Conservation (phyloP, 2,113 vertebrate species). For the Tylochromis polylepis region DNA sequence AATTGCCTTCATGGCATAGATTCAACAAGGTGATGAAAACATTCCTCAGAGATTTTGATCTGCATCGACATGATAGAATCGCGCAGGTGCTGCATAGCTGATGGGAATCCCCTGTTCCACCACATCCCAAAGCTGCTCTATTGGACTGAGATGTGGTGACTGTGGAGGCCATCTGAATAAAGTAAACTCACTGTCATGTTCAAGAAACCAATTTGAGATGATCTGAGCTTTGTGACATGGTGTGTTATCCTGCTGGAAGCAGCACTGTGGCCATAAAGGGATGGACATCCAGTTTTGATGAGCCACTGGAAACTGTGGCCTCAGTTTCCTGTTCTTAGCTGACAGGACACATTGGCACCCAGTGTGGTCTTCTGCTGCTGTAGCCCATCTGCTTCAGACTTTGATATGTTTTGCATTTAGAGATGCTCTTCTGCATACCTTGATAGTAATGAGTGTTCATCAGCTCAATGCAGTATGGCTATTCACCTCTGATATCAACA, state of each 20-base stretch:
- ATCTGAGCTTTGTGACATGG: background rate
- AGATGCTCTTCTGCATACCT: background rate
- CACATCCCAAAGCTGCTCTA: background rate
- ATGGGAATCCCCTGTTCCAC: background rate
- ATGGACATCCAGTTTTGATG: background rate
- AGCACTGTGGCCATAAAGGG: background rate
- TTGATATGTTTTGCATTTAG: background rate
- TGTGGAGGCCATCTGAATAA: background rate
- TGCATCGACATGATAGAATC: background rate
- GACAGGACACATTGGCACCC: background rate
- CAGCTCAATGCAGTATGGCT: background rate
- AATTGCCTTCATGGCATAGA: background rate
- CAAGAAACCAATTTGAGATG: background rate
- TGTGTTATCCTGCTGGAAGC: background rate
- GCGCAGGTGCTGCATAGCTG: background rate
- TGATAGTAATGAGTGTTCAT: background rate
- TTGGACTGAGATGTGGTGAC: background rate
- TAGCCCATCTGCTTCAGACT: no score
- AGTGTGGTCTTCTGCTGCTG: background rate
- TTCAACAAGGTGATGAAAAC: background rate
- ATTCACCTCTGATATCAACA: background rate
- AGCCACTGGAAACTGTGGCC: background rate
- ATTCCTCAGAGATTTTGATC: background rate
- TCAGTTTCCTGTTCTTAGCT: background rate
- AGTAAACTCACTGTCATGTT: background rate